Evolutionary conservation across 2,888 invertebrate genomes (phyloP), one percentile per base, ranked within the genome.

Genomic region (Eurois occulta): DNA sequence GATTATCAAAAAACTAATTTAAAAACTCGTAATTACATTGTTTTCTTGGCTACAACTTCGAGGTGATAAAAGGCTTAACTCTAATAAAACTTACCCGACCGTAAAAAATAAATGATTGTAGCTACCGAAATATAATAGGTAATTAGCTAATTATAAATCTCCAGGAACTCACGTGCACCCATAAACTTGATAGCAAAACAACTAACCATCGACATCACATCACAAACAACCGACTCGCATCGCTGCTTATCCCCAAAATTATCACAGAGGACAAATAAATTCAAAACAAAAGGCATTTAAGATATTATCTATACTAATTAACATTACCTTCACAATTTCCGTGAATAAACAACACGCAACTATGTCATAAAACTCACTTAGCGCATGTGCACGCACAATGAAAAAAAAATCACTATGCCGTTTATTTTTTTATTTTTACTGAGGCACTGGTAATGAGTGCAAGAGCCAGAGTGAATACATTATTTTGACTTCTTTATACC

Each of bases 401-500:
- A 52, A 80, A 73, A 81, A 80, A 32, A 80, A 80, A 74, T 68
- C 28, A 41, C 38, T 64, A 48, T 83, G 77, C 80, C 73, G 80
- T 88, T 91, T 90, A 90, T 88, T 87, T 80, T 88, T 76, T 75
- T 86, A 88, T 88, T 91, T 91, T 90, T 88, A 91, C 86, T 71
- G 86, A 87, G 83, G 81, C 89, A 86, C 86, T 74, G 87, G 79
- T 89, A 88, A 90, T 90, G 90, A 89, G 90, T 91, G 90, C 90
- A 92, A 91, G 89, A 90, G 90, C 88, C 85, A 85, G 90, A 91
- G 91, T 92, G 92, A 94, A 94, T 93, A 94, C 90, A 94, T 94
- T 92, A 91, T 92, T 94, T 93, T 94, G 93, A 94, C 94, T 95
- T 93, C 94, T 94, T 94, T 93, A 95, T 95, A 95, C 95, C 95